Base-by-base conservation (phyloP, 2,888 invertebrate species). In the Agrenia bidenticulata region DNA sequence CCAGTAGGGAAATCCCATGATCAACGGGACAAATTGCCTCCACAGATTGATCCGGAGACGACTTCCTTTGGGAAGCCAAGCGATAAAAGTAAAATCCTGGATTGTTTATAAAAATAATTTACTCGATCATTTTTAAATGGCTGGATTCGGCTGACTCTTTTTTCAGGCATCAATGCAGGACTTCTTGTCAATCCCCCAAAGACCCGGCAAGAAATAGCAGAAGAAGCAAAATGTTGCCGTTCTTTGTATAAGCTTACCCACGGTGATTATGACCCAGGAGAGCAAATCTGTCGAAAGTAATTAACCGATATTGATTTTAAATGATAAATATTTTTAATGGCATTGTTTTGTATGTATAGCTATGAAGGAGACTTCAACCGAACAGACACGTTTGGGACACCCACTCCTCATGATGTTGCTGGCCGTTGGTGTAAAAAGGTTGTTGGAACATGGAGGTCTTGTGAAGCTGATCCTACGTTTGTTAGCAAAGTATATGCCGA, bases 221-320 rank as follows among this genome's bases (percentile, higher is more conserved):
- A 77, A 54, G 80, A 81, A 24, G 78, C 79, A 37, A 78, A 79
- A 69, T 75, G 80, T 27, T 80, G 79, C 11, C 81, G 82, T 69
- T 80, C 81, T 11, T 74, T 81, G 74, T 84, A 84, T 72, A 79
- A 77, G 70, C 82, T 80, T 76, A 81, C 80, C 13, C 83, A 84
- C 72, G 80, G 81, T 54, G 80, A 81, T 76, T 84, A 82, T 72
- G 78, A 82, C 70, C 80, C 82, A 1, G 78, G 80, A 1, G 82
- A 83, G 75, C 79, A 78, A 76, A 74, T 80, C 17, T 76, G 79
- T 59, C 77, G 81, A 76, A 77, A 79, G 80, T 82, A 79, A 65
- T 69, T 60, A 67, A 63, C 13, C 45, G 5, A 15, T 45, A 45
- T 19, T n/a, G n/a, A n/a, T n/a, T 15, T 39, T 15, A 53, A 39